phyloP scores from a whole-genome alignment of 1,140 invertebrate species.

The Penaeus japonicus region DNA sequence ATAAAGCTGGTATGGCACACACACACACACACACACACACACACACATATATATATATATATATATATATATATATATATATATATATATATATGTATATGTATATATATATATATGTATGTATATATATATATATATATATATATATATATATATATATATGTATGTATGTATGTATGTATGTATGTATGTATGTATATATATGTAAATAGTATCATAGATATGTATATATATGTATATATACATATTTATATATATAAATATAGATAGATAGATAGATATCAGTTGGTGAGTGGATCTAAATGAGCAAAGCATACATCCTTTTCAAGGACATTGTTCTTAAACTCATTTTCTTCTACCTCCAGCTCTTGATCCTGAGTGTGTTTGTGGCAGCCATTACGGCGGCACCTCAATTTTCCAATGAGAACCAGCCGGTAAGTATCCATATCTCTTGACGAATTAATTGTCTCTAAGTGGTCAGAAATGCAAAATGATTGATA shows the following conservation, averaged over 20 bases:
- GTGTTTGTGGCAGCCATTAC: too few relatives aligned
- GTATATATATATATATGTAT: not conserved
- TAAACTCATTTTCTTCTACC: too few relatives aligned
- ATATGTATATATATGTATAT: not conserved
- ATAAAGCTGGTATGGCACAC: too few relatives aligned
- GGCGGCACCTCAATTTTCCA: too few relatives aligned
- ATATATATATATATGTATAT: not conserved
- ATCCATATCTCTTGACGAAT: not conserved
- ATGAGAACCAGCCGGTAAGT: too few relatives aligned
- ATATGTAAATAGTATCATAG: not conserved
- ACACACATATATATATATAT: not conserved
- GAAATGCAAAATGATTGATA: not conserved
- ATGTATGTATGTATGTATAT: not conserved
- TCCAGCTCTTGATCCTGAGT: too few relatives aligned
- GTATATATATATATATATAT: not conserved
- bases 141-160: not conserved
- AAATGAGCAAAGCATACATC: not conserved
- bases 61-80: slow-evolving; percentile 3
- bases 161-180: not conserved
- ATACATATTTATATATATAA: not conserved
- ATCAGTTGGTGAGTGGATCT: not conserved
- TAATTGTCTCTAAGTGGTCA: not conserved
- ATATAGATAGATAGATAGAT: not conserved
- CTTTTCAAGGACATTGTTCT: too few relatives aligned
- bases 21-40: not conserved